A percentile compares a stretch with the other conserved stretches of the same genome.
Evolutionary conservation across 92 coral and sea anemone species (phyloP).

Genomic region (Isaurus tuberculatus): DNA sequence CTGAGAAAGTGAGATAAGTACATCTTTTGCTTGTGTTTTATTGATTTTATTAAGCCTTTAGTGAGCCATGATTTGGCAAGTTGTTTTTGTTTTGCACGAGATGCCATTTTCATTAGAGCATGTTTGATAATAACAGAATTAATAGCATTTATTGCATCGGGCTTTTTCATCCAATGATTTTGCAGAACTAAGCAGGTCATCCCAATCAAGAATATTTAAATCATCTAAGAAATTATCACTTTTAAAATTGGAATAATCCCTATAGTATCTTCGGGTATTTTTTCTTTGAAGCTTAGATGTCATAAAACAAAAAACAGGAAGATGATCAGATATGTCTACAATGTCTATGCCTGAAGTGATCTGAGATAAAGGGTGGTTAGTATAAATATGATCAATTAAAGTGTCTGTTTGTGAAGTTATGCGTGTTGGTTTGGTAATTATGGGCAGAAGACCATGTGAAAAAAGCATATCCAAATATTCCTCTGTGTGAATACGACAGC

Average conservation of each 20-base stretch:
- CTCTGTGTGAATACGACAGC: conserved; percentile 7
- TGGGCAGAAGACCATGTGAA: conserved; percentile 16
- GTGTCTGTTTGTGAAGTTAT: conserved; percentile 30
- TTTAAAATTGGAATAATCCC: conserved; percentile 24
- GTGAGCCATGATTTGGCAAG: neutral
- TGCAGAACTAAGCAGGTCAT: neutral
- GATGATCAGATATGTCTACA: conserved; percentile 38
- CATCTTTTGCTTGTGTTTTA: no score
- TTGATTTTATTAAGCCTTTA: no score
- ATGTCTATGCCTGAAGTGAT: conserved; percentile 17
- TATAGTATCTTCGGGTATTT: neutral
- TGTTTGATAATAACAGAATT: conserved; percentile 10
- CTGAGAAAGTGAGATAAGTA: no score
- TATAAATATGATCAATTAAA: conserved; percentile 48
- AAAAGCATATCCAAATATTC: conserved; percentile 33
- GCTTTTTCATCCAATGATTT: conserved; percentile 4
- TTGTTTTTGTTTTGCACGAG: conserved; percentile 9
- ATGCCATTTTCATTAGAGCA: conserved; percentile 23
- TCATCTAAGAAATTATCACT: neutral
- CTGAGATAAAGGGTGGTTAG: conserved; percentile 1
- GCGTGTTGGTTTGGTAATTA: conserved; percentile 41
- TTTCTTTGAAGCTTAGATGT: neutral
- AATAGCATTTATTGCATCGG: neutral
- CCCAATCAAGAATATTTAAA: neutral
- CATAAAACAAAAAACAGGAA: conserved; percentile 31